Percentiles rank a stretch among this genome's conserved stretches.
phyloP scores from a whole-genome alignment of 2,888 invertebrate species.

The Acanthoscelides obtectus region DNA sequence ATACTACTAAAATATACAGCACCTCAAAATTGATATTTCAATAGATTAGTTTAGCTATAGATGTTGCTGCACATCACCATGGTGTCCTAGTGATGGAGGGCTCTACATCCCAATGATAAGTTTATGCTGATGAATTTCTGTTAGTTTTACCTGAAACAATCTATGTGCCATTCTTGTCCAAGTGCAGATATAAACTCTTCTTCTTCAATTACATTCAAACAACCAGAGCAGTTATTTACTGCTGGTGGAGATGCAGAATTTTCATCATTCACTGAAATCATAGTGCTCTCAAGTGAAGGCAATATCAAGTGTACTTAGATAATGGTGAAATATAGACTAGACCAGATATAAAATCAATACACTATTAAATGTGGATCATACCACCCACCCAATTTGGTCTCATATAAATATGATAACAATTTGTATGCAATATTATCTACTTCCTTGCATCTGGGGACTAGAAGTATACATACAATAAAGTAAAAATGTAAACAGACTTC shows the following conservation, averaged over 20 bases:
- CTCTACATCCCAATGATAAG: too few species aligned
- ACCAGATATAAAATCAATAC: not conserved
- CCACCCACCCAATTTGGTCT: not conserved
- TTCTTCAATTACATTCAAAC: constrained; percentile 68
- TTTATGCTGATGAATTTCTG: too few species aligned
- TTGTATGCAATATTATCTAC: not conserved
- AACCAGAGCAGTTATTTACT: constrained; percentile 59
- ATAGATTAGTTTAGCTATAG: too few species aligned
- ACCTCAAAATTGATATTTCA: too few species aligned
- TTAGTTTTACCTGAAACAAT: constrained; percentile 73
- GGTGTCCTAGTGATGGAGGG: too few species aligned
- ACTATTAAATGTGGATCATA: not conserved
- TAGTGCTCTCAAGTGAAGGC: not conserved
- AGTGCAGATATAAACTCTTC: constrained; percentile 78
- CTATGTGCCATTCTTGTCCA: constrained; percentile 83
- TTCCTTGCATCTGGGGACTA: not conserved
- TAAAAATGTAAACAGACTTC: not conserved
- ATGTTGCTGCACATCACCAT: too few species aligned
- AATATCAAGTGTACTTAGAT: too few species aligned
- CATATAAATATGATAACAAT: not conserved
- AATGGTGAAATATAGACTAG: not conserved
- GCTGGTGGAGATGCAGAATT: constrained; percentile 11
- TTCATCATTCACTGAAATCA: constrained; percentile 8
- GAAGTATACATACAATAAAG: not conserved
- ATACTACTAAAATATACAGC: too few species aligned